phyloP scores from a whole-genome alignment of 2,797 vertebrate species.

The Aulostomus chinensis region DNA sequence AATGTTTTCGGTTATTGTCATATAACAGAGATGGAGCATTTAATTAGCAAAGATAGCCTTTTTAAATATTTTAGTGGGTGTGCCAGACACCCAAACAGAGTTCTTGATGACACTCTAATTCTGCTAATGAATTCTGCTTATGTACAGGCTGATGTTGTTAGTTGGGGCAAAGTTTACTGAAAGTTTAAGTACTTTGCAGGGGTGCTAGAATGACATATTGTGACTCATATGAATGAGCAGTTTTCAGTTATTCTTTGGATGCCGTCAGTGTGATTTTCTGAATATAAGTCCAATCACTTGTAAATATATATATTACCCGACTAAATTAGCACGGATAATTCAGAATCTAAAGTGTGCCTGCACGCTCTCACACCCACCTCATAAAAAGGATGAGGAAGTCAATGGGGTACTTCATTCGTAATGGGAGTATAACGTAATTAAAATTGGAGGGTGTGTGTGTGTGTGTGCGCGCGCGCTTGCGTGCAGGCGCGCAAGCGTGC shows the following conservation, averaged over 20 bases:
- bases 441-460: constrained; percentile 67
- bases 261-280: too few relatives aligned
- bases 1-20: constrained; percentile 27
- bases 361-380: constrained; percentile 62
- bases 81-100: constrained; percentile 66
- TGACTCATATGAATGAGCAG: too few relatives aligned
- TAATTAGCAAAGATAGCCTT: constrained; percentile 71
- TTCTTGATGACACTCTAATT: constrained; percentile 62
- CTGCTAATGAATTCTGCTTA: constrained; percentile 64
- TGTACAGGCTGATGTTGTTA: constrained; percentile 55
- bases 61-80: constrained; percentile 77
- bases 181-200: constrained; percentile 31
- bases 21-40: constrained; percentile 52
- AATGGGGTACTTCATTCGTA: constrained; percentile 77
- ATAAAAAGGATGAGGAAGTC: constrained; percentile 73
- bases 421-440: constrained; percentile 81
- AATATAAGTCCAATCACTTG: too few relatives aligned
- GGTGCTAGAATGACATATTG: neutral
- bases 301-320: too few relatives aligned
- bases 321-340: constrained; percentile 59
- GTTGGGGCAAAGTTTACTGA: constrained; percentile 41
- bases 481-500: too few relatives aligned
- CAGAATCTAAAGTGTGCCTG: constrained; percentile 67
- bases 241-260: too few relatives aligned
- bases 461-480: too few relatives aligned